A percentile compares a stretch with the other conserved stretches of the same genome.
These are phyloP conservation scores for Andrena bucephala DNA, from an alignment of 2,888 invertebrate genomes.

Conservation along the genomic window DNA sequence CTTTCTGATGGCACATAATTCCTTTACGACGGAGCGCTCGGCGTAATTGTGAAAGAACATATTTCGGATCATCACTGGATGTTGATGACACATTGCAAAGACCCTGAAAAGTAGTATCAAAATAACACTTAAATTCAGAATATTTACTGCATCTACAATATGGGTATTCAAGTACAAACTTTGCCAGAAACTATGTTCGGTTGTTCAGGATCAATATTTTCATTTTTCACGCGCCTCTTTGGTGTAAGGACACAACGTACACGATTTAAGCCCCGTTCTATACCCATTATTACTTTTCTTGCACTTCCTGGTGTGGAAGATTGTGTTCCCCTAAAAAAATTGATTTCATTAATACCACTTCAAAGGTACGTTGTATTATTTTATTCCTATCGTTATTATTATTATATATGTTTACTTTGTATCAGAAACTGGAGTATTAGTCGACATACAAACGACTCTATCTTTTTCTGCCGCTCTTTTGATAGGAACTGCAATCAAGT, in stretches of 20 bases:
- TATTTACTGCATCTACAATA: not conserved
- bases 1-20: slow-evolving; percentile 88
- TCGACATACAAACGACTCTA: slow-evolving; percentile 72
- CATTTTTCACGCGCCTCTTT: slow-evolving; percentile 83
- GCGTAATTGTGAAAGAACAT: slow-evolving; percentile 88
- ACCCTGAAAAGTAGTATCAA: slow-evolving; percentile 81
- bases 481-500: slow-evolving; percentile 73
- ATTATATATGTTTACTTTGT: slow-evolving; percentile 59
- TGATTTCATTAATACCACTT: slow-evolving; percentile 13
- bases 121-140: not conserved
- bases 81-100: slow-evolving; percentile 91
- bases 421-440: slow-evolving; percentile 63
- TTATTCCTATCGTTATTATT: slow-evolving; percentile 1
- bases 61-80: slow-evolving; percentile 88
- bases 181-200: slow-evolving; percentile 86
- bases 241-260: slow-evolving; percentile 91
- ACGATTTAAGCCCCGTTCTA: slow-evolving; percentile 89
- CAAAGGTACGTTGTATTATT: not conserved
- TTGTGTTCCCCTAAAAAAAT: slow-evolving; percentile 69
- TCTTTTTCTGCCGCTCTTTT: slow-evolving; percentile 75
- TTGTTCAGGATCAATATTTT: slow-evolving; percentile 77
- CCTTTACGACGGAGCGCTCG: slow-evolving; percentile 88
- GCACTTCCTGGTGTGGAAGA: slow-evolving; percentile 86
- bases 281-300: slow-evolving; percentile 88
- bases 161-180: slow-evolving; percentile 77